These are phyloP conservation scores for Drosophila buzzatii DNA, from an alignment of 2,888 invertebrate species.

Conservation along the genomic window DNA sequence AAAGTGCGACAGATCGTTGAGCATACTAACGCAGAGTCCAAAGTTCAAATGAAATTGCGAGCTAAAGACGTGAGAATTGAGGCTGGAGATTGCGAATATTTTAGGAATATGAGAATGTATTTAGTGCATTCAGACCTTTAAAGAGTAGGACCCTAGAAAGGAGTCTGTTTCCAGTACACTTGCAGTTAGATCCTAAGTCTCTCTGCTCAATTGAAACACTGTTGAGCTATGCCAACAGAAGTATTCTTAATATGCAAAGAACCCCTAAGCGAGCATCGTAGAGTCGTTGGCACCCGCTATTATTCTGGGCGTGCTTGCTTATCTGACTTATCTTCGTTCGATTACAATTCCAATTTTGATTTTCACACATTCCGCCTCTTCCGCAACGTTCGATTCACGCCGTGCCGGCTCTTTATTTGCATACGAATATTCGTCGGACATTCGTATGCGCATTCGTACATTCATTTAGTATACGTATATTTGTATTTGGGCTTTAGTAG, in stretches of 20 bases:
- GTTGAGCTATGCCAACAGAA: too few species aligned
- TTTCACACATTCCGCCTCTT: slow-evolving; percentile 24
- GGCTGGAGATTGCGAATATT: too few species aligned
- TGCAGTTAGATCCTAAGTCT: too few species aligned
- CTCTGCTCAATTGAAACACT: background rate
- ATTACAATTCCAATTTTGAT: slow-evolving; percentile 6
- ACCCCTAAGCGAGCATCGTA: background rate
- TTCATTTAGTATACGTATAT: slow-evolving; percentile 20
- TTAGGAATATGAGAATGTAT: too few species aligned
- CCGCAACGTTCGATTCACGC: slow-evolving; percentile 1
- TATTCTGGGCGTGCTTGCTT: background rate
- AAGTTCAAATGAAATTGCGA: background rate
- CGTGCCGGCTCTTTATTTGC: slow-evolving; percentile 7
- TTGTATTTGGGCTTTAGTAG: slow-evolving; percentile 55
- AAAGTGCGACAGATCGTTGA: slow-evolving; percentile 8
- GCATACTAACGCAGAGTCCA: background rate
- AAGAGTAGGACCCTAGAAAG: too few species aligned
- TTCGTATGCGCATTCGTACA: background rate
- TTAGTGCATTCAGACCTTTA: too few species aligned
- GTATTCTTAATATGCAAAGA: too few species aligned
- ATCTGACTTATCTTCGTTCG: background rate
- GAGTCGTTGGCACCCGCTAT: background rate
- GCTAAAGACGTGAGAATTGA: background rate
- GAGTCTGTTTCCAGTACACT: too few species aligned
- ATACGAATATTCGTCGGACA: background rate